Conservation (phyloP, 2,797 vertebrate species). For the Lepus townsendii region DNA sequence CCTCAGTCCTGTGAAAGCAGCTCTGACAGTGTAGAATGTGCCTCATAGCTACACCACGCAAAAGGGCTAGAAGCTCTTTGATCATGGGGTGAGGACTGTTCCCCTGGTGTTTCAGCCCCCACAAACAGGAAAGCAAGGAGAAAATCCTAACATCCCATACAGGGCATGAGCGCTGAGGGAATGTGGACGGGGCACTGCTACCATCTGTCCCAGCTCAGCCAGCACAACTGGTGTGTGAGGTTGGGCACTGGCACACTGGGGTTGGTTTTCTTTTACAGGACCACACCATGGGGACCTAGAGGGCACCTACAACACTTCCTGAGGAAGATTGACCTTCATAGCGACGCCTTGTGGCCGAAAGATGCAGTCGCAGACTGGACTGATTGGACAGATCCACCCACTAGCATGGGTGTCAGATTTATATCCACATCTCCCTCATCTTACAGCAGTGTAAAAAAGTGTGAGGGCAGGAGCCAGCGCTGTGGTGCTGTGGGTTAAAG, state of each 20-base stretch:
- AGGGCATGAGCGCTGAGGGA: neutral
- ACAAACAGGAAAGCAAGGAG: neutral
- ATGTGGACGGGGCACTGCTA: neutral
- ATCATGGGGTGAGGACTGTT: neutral
- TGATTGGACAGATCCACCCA: neutral
- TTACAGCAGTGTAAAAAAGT: neutral
- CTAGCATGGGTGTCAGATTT: neutral
- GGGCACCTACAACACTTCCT: neutral
- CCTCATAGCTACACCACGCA: neutral
- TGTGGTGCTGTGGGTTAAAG: no score
- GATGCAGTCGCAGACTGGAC: neutral
- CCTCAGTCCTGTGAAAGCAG: neutral
- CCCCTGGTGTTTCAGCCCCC: neutral
- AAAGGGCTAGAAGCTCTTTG: neutral
- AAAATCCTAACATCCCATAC: neutral
- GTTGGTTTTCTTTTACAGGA: neutral
- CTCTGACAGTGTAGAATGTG: neutral
- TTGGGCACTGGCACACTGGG: neutral
- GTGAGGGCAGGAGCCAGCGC: no score
- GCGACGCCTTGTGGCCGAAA: slow-evolving; percentile 43
- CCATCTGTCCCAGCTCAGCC: neutral
- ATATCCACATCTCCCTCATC: neutral
- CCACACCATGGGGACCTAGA: neutral
- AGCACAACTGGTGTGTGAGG: neutral
- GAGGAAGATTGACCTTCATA: slow-evolving; percentile 1